Evolutionary conservation across 2,888 invertebrate genomes (phyloP), one percentile per base, ranked within the genome.

Genomic region (Acanthosoma haemorrhoidale): DNA sequence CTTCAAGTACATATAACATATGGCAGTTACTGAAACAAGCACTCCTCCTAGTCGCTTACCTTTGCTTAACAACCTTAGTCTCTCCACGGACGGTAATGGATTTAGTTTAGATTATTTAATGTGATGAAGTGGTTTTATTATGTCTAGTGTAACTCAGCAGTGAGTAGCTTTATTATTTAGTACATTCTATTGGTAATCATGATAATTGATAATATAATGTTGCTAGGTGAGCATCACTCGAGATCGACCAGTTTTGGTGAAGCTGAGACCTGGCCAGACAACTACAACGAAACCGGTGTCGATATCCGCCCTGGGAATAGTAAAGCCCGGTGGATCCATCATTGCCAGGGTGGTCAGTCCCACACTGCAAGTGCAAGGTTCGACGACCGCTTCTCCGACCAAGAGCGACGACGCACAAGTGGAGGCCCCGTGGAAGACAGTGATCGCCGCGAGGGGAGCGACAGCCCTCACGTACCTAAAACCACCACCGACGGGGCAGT

Each of bases 391-490:
- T n/a, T n/a, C 34, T 2, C 5, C 16, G 9, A 13, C 2, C 21
- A 31, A 34, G 13, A 6, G 18, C 15, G 21, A 41, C 3, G 41
- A 9, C 3, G 18, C 41, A 1, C 41, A 41, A 18, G 11, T 4
- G 18, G 39, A 39, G 1, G 39, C 39, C 1, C 15, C 15, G 5
- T 31, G 32, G 32, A 34, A 61, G 61, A 61, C 43, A 2, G 2
- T 29, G n/a, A 4, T 64, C 31, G 51, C 66, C 11, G 16, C 51
- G 3, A 31, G 51, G 8, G 51, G 51, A 15, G 66, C 66, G 18
- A 66, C 66, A 11, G 66, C 66, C 11, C 51, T 66, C 13, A 66
- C 66, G 3, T 66, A 66, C 34, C 66, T 66, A 15, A 66, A 51
- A 32, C 66, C 66, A 0, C 66, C 66, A 1, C 66, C 66, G 13